A percentile compares a stretch with the other conserved stretches of the same genome.
Conservation (phyloP, 2,888 invertebrate genomes). For the Falcaria lacertinaria region DNA sequence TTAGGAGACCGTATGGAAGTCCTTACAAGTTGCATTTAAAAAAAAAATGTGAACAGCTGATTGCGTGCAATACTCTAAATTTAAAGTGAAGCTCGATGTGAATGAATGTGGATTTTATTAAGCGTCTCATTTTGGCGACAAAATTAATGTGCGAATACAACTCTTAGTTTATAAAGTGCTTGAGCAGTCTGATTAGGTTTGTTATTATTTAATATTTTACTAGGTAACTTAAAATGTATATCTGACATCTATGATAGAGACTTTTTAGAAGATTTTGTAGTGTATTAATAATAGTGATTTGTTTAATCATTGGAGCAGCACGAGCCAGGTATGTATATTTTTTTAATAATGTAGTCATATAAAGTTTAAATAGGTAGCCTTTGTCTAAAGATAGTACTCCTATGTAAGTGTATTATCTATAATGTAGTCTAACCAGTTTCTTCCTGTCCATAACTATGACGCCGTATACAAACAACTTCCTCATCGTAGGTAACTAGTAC, state of each 20-base stretch:
- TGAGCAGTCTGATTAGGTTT: constrained; percentile 9
- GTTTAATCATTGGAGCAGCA: background rate
- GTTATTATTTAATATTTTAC: background rate
- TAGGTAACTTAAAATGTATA: constrained; percentile 1
- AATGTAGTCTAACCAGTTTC: background rate
- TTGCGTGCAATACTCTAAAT: constrained; percentile 24
- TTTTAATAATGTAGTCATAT: no score
- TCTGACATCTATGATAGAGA: no score
- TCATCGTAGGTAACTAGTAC: constrained; percentile 18
- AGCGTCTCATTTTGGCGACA: constrained; percentile 10
- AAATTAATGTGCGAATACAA: constrained; percentile 24
- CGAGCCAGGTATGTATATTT: background rate
- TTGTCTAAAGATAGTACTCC: no score
- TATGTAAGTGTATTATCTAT: no score
- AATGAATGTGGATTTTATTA: constrained; percentile 14
- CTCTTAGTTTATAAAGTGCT: constrained; percentile 21
- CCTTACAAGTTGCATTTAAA: constrained; percentile 39
- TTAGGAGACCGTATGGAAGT: constrained; percentile 53
- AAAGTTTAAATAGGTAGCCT: no score
- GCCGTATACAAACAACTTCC: constrained; percentile 25
- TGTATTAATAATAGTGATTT: background rate
- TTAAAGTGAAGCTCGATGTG: constrained; percentile 28
- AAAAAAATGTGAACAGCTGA: constrained; percentile 66
- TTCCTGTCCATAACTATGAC: background rate
- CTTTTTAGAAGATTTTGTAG: background rate